Evolutionary conservation across 2,113 vertebrate genomes (phyloP), one percentile per base, ranked within the genome.

Genomic region (Brachionichthys hirsutus): DNA sequence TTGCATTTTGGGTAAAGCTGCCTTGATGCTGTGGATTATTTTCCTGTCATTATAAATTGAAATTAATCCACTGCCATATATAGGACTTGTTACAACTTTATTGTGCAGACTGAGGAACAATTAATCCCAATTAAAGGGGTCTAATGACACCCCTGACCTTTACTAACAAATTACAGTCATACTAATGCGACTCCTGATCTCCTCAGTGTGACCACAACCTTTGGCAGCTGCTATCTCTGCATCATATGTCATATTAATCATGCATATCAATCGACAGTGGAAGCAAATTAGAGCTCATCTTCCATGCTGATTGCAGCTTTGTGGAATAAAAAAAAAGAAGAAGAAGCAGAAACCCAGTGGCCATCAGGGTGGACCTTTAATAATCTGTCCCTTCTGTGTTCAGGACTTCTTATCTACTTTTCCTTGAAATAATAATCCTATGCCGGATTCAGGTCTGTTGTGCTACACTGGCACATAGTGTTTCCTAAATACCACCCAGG

Each of bases 401-500:
- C 13, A 12, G 40, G n/a, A 71, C 41, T 55, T 53, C 53, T 46
- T 35, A 51, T 54, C 46, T 43, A 7, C 54, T 45, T 38, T 38
- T 42, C 38, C 38, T 15, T n/a, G 10, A 63, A 63, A 57, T 70
- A 58, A 50, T 18, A 38, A 63, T 11, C 30, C 35, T 35, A 3
- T 14, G 24, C 47, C 48, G 10, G 34, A 13, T 17, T 20, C 57
- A 2, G 42, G 2, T 3, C 9, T 12, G 38, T 9, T 1, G 0
- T 12, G 8, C 17, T 15, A 14, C 16, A 3, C 35, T 40, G 30
- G 24, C n/a, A 0, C 3, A 4, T 34, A 42, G 67, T 14, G 24
- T 30, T 12, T 54, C 38, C 66, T n/a, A 51, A 57, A 71, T 61
- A 54, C 54, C 63, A 64, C 49, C 40, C 66, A 50, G 62, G 60